Evolutionary conservation across 2,888 invertebrate species (phyloP).

Genomic region (Parascotia fuliginaria): DNA sequence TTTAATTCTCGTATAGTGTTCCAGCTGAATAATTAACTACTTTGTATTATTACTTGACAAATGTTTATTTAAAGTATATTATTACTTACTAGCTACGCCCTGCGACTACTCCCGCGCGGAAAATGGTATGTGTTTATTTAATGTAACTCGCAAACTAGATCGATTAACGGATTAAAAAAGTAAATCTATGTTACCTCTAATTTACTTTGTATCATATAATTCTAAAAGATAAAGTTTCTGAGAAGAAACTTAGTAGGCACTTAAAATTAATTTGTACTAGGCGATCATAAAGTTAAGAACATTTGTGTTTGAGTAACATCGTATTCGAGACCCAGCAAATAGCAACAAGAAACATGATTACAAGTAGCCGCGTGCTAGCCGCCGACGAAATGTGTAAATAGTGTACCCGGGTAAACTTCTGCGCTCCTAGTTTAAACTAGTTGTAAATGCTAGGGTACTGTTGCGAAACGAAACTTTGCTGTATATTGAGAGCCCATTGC

Average conservation of each 20-base stretch:
- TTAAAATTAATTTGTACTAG: background rate
- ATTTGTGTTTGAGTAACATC: background rate
- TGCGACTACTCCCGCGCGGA: too few species aligned
- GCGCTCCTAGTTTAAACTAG: conserved; percentile 44
- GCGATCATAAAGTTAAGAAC: conserved; percentile 1
- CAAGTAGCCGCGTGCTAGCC: conserved; percentile 27
- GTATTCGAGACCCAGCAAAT: conserved; percentile 7
- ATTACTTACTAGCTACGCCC: too few species aligned
- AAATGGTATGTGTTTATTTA: too few species aligned
- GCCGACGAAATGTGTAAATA: conserved; percentile 47
- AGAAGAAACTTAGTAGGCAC: too few species aligned
- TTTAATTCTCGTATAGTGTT: background rate
- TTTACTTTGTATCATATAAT: too few species aligned
- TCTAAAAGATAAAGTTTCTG: too few species aligned
- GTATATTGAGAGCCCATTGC: conserved; percentile 37
- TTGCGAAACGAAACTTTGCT: conserved; percentile 39
- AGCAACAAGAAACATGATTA: conserved; percentile 40
- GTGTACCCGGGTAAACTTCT: conserved; percentile 43
- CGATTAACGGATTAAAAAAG: too few species aligned
- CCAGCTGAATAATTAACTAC: too few species aligned
- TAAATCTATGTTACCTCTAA: too few species aligned
- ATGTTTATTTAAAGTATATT: too few species aligned
- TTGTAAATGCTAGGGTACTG: conserved; percentile 45
- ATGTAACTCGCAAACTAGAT: too few species aligned
- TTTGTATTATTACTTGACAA: too few species aligned